Conservation (phyloP, 2,113 vertebrate species). For the Ciconia boyciana region DNA sequence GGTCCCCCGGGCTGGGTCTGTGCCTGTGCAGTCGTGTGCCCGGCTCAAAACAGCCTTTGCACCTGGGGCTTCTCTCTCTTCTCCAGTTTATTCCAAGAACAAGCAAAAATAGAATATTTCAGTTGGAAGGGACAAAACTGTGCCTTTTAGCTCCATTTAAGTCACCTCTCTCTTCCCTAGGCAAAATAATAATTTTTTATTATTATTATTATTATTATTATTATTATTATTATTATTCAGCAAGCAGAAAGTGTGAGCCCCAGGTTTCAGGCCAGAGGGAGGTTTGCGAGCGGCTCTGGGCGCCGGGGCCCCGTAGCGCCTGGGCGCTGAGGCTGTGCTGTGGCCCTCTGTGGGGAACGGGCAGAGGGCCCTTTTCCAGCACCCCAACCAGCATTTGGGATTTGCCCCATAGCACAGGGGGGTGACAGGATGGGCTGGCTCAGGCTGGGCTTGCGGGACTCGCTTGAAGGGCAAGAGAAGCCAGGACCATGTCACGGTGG, state of each 20-base stretch:
- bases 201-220: background rate
- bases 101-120: background rate
- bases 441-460: background rate
- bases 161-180: background rate
- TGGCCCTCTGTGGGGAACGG: fast-evolving
- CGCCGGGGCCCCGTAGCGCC: background rate
- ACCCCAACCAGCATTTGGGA: background rate
- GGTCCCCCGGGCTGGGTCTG: too few species aligned
- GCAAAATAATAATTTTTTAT: background rate
- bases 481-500: fast-evolving
- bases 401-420: background rate
- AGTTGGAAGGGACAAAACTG: background rate
- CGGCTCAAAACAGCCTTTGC: background rate
- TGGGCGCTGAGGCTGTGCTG: background rate
- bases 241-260: fast-evolving
- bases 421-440: background rate
- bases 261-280: background rate
- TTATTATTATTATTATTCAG: background rate
- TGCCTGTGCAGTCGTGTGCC: fast-evolving
- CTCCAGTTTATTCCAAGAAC: background rate
- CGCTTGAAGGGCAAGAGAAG: background rate
- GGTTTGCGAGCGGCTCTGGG: background rate
- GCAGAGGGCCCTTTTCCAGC: background rate
- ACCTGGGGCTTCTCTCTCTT: background rate
- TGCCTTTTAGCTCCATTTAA: background rate